Conservation (phyloP, 2,888 invertebrate species). For the Cynaeus angustus region DNA sequence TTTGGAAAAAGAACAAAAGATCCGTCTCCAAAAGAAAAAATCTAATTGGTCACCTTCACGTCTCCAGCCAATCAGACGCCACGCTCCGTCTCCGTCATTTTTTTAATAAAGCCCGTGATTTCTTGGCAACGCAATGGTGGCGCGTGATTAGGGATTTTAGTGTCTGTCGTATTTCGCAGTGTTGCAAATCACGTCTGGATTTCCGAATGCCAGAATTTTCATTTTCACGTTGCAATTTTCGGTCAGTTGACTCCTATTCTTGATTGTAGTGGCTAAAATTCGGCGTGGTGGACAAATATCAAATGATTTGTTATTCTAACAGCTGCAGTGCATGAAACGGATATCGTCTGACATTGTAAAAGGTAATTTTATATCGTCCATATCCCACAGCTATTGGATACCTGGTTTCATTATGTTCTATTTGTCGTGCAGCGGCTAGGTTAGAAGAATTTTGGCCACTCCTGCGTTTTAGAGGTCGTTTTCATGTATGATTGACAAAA, state of each 20-base stretch:
- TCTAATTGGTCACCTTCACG: not conserved
- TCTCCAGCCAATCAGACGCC: not conserved
- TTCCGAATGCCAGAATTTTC: constrained; percentile 39
- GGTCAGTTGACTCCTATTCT: not conserved
- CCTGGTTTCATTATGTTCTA: constrained; percentile 7
- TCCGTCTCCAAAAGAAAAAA: not conserved
- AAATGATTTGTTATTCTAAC: constrained; percentile 24
- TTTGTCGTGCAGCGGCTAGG: constrained; percentile 9
- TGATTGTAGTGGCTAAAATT: constrained; percentile 9
- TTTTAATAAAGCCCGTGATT: no score
- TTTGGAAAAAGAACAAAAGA: no score
- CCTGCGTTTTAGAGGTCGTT: not conserved
- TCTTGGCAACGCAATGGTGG: no score
- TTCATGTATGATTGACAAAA: not conserved
- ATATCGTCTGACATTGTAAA: constrained; percentile 27
- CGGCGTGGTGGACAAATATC: constrained; percentile 1
- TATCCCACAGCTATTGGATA: constrained; percentile 5
- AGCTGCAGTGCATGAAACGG: not conserved
- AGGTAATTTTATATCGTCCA: constrained; percentile 29
- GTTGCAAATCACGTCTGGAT: constrained; percentile 14
- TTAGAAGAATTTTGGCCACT: constrained; percentile 9
- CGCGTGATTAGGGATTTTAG: constrained; percentile 21
- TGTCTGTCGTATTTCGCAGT: constrained; percentile 16
- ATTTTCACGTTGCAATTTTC: constrained; percentile 22
- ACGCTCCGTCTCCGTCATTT: not conserved